phyloP scores from a whole-genome alignment of 2,888 invertebrate species.

The Dioctria rufipes region DNA sequence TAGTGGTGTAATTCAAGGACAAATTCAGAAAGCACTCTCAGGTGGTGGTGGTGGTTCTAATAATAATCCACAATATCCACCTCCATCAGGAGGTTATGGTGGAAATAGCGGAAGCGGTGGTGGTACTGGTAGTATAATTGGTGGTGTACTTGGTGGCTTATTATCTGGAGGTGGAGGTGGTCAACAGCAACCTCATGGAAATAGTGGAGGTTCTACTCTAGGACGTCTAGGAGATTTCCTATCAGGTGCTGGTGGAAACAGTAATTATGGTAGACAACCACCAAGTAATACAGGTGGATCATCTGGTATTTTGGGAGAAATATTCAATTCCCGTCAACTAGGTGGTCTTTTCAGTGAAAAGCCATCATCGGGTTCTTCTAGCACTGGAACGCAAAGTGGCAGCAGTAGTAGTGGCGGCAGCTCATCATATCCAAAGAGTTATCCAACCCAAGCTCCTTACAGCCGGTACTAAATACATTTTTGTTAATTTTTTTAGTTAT shows the following conservation, averaged over 20 bases:
- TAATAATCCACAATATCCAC: constrained; percentile 30
- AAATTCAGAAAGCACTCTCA: constrained; percentile 68
- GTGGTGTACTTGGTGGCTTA: constrained; percentile 61
- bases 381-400: not conserved
- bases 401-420: constrained; percentile 54
- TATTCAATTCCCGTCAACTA: constrained; percentile 67
- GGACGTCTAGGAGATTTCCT: constrained; percentile 50
- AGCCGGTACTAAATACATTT: not conserved
- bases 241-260: constrained; percentile 52
- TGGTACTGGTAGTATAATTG: constrained; percentile 62
- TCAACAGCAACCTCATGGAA: not conserved
- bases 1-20: constrained; percentile 69
- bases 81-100: constrained; percentile 64
- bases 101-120: constrained; percentile 61
- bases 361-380: constrained; percentile 56
- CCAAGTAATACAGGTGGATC: not conserved
- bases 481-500: not conserved
- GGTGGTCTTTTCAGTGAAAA: constrained; percentile 71
- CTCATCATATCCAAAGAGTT: constrained; percentile 64
- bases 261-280: constrained; percentile 22
- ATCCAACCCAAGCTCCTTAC: constrained; percentile 69
- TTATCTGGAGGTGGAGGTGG: constrained; percentile 60
- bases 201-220: constrained; percentile 51
- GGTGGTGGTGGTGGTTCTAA: constrained; percentile 64
- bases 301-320: constrained; percentile 65